Evolutionary conservation across 2,113 vertebrate species (phyloP).

Genomic region (Antennarius striatus): DNA sequence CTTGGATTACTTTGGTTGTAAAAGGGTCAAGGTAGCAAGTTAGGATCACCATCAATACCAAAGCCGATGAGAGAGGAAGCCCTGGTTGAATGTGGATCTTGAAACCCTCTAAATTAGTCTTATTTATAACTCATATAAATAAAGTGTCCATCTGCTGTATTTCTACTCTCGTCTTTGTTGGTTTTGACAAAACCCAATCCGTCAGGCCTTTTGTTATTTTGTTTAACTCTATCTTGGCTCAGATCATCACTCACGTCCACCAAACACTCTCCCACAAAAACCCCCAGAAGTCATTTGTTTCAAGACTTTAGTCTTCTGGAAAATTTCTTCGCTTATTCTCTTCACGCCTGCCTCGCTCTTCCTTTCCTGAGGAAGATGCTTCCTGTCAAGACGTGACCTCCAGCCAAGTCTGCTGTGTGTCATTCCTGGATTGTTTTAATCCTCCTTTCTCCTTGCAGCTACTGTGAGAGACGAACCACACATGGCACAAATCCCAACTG

Average conservation of each 20-base stretch:
- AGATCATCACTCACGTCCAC: slow-evolving; percentile 1
- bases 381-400: slow-evolving; percentile 22
- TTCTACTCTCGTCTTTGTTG: too few relatives aligned
- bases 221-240: not conserved
- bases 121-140: too few relatives aligned
- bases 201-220: slow-evolving; percentile 20
- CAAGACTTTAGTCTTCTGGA: not conserved
- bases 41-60: slow-evolving; percentile 24
- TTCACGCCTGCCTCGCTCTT: not conserved
- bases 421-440: not conserved
- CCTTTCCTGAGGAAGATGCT: slow-evolving; percentile 8
- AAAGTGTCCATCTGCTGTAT: too few relatives aligned
- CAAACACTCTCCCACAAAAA: slow-evolving; percentile 1
- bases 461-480: slow-evolving; percentile 18
- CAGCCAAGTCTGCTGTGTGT: slow-evolving; percentile 16
- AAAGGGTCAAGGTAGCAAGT: slow-evolving; percentile 18
- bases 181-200: slow-evolving; percentile 7
- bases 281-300: slow-evolving; percentile 28
- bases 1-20: slow-evolving; percentile 27
- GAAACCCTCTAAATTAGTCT: too few relatives aligned
- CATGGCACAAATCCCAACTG: slow-evolving; percentile 11
- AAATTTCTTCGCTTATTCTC: not conserved
- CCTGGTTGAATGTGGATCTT: too few relatives aligned
- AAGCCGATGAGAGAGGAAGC: not conserved
- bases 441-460: slow-evolving; percentile 5